Evolutionary conservation across 2,113 vertebrate genomes (phyloP), one percentile per base, ranked within the genome.

Genomic region (Rhinogobius similis): DNA sequence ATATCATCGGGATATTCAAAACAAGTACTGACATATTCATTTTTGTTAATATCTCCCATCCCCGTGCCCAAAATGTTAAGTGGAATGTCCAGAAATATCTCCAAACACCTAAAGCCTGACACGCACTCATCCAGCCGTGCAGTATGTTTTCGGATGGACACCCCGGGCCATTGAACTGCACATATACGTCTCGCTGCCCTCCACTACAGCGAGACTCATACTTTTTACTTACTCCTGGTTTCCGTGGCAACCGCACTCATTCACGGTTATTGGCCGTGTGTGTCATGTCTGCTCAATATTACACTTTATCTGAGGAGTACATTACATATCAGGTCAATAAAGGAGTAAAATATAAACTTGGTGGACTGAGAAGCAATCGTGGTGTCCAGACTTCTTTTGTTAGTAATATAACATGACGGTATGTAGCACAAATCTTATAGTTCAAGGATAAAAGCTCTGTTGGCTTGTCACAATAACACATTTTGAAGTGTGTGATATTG

Each of bases 161-260:
- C 58, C n/a, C 58, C 29, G n/a, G 27, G 58, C 24, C 58, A 61
- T 16, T 61, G 27, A 61, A 32, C 29, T 36, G 58, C 58, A 10
- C 73, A 86, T 86, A 88, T 78, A 55, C 72, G 70, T 82, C 67
- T 86, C 68, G 43, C 83, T 85, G 83, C 86, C 85, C 83, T 79
- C 80, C 38, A 65, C 81, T 77, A 71, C 84, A 88, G 83, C 82
- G 73, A 76, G 73, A 72, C 80, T 73, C 76, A 68, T 52, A 66
- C 79, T 77, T 83, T 81, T 75, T 74, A 84, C 64, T 81, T 61
- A 61, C 68, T 75, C 65, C 70, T 85, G 82, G 92, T 93, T 93
- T 91, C 93, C 88, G 92, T 93, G 87, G 90, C 84, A 94, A 93
- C 92, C 68, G 46, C 86, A 84, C 79, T 82, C 79, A 86, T 87